Conservation (phyloP, 2,888 invertebrate species). For the Ectropis crepuscularia region DNA sequence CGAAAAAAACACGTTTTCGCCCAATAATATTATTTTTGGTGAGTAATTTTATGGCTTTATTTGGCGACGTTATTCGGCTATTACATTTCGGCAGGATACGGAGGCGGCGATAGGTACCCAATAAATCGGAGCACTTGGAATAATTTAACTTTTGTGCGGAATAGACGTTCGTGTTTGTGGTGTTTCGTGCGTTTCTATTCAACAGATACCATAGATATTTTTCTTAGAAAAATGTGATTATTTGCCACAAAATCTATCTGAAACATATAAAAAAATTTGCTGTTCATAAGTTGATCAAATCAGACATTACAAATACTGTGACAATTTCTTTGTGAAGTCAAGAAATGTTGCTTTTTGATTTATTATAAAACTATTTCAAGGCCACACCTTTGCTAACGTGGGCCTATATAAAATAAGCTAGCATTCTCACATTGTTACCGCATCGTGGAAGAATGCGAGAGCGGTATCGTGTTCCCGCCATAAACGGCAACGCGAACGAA, state of each 20-base stretch:
- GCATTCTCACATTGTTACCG: no score
- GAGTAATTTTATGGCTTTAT: constrained; percentile 78
- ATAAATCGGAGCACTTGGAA: constrained; percentile 32
- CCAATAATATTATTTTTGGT: constrained; percentile 72
- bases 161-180: constrained; percentile 32
- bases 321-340: no score
- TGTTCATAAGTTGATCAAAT: no score
- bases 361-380: no score
- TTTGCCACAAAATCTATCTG: background rate
- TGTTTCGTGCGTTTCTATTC: constrained; percentile 18
- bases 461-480: no score
- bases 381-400: no score
- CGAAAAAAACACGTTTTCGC: constrained; percentile 69
- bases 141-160: constrained; percentile 29
- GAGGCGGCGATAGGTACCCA: constrained; percentile 35
- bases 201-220: background rate
- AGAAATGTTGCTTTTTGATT: no score
- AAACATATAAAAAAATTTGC: background rate
- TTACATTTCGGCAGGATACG: constrained; percentile 50
- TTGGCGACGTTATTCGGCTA: constrained; percentile 55
- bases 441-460: no score
- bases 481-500: no score
- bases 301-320: no score
- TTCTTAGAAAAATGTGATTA: no score
- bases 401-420: no score